These are phyloP conservation scores for Ceramica pisi DNA, from an alignment of 2,888 invertebrate genomes.

Conservation along the genomic window DNA sequence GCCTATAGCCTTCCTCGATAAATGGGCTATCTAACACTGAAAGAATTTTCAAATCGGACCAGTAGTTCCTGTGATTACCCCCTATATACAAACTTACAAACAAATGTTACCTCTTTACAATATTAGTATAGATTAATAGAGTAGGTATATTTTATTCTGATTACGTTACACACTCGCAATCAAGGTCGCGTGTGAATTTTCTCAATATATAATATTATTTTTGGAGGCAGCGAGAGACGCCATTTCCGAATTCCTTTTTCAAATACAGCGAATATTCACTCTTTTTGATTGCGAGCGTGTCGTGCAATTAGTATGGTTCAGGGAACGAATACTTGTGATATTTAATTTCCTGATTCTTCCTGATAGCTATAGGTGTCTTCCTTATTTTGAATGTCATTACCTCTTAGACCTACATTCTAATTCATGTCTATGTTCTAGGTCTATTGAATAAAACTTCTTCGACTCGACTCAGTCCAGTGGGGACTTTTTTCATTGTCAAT, in stretches of 20 bases:
- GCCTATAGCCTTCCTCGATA: too few relatives aligned
- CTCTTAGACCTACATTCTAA: not conserved
- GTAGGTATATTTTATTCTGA: not conserved
- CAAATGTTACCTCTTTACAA: too few relatives aligned
- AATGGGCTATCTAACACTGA: too few relatives aligned
- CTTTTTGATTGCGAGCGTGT: not conserved
- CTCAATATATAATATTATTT: not conserved
- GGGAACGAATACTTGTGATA: not conserved
- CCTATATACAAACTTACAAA: too few relatives aligned
- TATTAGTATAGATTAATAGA: too few relatives aligned
- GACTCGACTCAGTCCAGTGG: not conserved
- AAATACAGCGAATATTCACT: not conserved
- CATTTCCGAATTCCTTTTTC: constrained; percentile 8
- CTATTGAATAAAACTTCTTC: not conserved
- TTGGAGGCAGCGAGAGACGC: not conserved
- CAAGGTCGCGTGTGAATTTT: constrained; percentile 13
- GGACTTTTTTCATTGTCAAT: too few relatives aligned
- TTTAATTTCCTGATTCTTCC: not conserved
- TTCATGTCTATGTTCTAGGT: too few relatives aligned
- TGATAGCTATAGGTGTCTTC: not conserved
- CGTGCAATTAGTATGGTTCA: not conserved
- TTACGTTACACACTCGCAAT: constrained; percentile 3
- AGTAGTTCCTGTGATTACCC: too few relatives aligned
- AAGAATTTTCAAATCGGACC: too few relatives aligned
- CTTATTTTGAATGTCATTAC: not conserved